Percentiles rank a stretch among this genome's conserved stretches.
phyloP scores from a whole-genome alignment of 2,797 vertebrate species.

The Threskiornis aethiopicus region DNA sequence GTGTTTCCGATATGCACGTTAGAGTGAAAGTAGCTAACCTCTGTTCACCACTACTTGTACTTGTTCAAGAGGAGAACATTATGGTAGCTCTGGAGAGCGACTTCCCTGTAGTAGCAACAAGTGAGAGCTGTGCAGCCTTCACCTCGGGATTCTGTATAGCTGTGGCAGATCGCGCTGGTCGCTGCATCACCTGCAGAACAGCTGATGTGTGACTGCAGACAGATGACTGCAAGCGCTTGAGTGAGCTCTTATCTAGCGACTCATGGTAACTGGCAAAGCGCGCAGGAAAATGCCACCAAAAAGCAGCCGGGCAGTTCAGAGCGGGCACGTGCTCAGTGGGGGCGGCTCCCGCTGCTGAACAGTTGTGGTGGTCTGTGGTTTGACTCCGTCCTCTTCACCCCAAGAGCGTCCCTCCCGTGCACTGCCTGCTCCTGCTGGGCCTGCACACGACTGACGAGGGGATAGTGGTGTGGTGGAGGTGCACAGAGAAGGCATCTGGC shows the following conservation, averaged over 20 bases:
- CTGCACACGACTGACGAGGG: background rate
- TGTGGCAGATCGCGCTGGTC: background rate
- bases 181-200: background rate
- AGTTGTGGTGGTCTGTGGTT: background rate
- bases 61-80: background rate
- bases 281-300: background rate
- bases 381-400: background rate
- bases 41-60: background rate
- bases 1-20: accelerated
- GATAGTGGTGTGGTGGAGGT: background rate
- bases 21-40: background rate
- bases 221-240: background rate
- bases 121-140: background rate
- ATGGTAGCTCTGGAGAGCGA: background rate
- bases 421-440: background rate
- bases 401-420: background rate
- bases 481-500: background rate
- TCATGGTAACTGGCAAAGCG: background rate
- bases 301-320: background rate
- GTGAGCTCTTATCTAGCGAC: background rate
- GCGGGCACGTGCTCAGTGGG: accelerated
- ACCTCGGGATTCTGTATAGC: accelerated
- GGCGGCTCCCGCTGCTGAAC: background rate
- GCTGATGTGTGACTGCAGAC: accelerated
- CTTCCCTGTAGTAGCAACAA: background rate